phyloP scores from a whole-genome alignment of 2,888 invertebrate genomes.

The Podotricha telesiphe region DNA sequence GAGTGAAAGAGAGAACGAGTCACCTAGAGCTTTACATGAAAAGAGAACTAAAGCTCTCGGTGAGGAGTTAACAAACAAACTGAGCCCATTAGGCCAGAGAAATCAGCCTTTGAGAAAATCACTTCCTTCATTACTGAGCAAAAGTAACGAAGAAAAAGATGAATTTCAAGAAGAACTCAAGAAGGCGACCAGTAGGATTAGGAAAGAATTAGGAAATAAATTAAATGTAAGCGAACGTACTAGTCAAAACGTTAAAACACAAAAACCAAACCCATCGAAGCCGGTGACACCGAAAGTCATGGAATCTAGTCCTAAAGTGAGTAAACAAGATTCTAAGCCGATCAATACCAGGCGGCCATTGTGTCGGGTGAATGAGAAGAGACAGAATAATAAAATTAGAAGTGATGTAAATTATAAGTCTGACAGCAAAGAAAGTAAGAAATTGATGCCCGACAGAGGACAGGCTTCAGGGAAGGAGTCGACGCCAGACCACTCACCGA shows the following conservation, averaged over 20 bases:
- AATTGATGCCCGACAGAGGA: slow-evolving; percentile 76
- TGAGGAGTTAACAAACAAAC: slow-evolving; percentile 64
- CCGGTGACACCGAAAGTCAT: slow-evolving; percentile 69
- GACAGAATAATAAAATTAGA: slow-evolving; percentile 46
- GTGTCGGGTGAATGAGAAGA: slow-evolving; percentile 65
- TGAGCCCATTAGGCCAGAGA: slow-evolving; percentile 63
- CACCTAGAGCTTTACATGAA: slow-evolving; percentile 65
- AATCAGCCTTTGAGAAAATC: slow-evolving; percentile 78
- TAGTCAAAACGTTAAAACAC: slow-evolving; percentile 74
- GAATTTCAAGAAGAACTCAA: slow-evolving; percentile 81
- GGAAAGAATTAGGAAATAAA: slow-evolving; percentile 76
- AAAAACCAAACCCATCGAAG: slow-evolving; percentile 78
- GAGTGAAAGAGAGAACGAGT: slow-evolving; percentile 65
- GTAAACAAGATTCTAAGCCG: slow-evolving; percentile 55
- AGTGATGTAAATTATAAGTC: slow-evolving; percentile 57
- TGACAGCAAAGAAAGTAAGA: slow-evolving; percentile 63
- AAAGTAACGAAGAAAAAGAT: slow-evolving; percentile 81
- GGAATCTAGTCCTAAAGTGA: slow-evolving; percentile 77
- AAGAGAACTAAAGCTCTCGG: slow-evolving; percentile 65
- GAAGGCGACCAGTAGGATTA: slow-evolving; percentile 80
- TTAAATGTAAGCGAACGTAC: slow-evolving; percentile 74
- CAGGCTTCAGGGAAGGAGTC: slow-evolving; percentile 86
- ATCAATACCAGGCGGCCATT: slow-evolving; percentile 59
- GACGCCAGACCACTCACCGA: slow-evolving; percentile 84
- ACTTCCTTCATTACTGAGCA: slow-evolving; percentile 80